Evolutionary conservation across 2,888 invertebrate species (phyloP).

Genomic region (Amblyjoppa proteus): DNA sequence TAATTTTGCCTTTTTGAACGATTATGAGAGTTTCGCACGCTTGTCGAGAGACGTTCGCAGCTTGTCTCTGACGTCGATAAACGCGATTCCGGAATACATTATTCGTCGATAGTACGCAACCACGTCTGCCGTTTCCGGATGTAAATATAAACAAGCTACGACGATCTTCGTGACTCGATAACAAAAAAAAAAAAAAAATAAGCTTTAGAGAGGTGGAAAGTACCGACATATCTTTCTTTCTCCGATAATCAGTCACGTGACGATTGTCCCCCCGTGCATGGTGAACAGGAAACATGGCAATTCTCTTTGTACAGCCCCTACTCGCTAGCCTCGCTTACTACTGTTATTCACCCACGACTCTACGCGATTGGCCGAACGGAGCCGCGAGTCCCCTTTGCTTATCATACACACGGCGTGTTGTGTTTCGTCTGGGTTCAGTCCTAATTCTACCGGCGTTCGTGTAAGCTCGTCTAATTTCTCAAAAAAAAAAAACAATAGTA

Average conservation of each 20-base stretch:
- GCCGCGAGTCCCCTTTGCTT: constrained; percentile 56
- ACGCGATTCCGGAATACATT: background rate
- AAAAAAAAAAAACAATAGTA: constrained; percentile 4
- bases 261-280: background rate
- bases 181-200: constrained; percentile 6
- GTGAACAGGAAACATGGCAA: constrained; percentile 53
- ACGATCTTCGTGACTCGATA: constrained; percentile 20
- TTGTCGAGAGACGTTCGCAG: background rate
- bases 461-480: constrained; percentile 38
- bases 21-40: background rate
- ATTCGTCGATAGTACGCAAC: background rate
- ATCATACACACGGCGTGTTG: constrained; percentile 24
- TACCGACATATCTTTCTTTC: constrained; percentile 15
- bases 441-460: constrained; percentile 56
- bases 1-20: background rate
- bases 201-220: constrained; percentile 3
- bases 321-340: constrained; percentile 34
- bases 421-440: constrained; percentile 61
- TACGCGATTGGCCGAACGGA: constrained; percentile 53
- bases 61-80: background rate
- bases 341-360: constrained; percentile 28
- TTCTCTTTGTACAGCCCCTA: constrained; percentile 65
- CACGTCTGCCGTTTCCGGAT: background rate
- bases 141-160: background rate
- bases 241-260: constrained; percentile 6